Evolutionary conservation across 1,140 invertebrate species (phyloP).

Genomic region (Amphibalanus amphitrite): DNA sequence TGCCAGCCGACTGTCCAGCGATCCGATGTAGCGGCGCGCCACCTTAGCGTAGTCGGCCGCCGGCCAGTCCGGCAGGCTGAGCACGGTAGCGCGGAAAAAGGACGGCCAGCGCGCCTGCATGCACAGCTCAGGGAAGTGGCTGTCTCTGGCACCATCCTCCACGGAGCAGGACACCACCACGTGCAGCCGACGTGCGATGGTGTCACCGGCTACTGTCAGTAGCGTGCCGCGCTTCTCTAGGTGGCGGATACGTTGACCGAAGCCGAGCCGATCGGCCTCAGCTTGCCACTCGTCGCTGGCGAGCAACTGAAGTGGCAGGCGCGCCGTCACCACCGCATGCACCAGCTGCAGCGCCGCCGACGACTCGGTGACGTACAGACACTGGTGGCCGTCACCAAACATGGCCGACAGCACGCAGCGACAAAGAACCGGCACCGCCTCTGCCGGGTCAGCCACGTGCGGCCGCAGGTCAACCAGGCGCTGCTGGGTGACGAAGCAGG

Average conservation of each 20-base stretch:
- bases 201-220: not conserved
- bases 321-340: not conserved
- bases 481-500: not conserved
- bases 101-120: not conserved
- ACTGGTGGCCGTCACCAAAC: not conserved
- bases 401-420: not conserved
- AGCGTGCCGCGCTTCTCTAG: not conserved
- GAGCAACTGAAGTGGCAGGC: not conserved
- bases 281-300: not conserved
- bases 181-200: not conserved
- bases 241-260: not conserved
- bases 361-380: not conserved
- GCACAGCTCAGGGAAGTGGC: not conserved
- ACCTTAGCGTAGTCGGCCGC: not conserved
- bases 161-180: not conserved
- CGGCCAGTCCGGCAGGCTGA: not conserved
- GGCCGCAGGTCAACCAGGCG: not conserved
- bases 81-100: not conserved
- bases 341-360: not conserved
- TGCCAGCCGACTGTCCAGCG: not conserved
- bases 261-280: not conserved
- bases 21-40: not conserved
- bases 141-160: no score
- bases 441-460: not conserved
- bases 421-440: not conserved